phyloP scores from a whole-genome alignment of 2,797 vertebrate species.

The Melanogrammus aeglefinus region DNA sequence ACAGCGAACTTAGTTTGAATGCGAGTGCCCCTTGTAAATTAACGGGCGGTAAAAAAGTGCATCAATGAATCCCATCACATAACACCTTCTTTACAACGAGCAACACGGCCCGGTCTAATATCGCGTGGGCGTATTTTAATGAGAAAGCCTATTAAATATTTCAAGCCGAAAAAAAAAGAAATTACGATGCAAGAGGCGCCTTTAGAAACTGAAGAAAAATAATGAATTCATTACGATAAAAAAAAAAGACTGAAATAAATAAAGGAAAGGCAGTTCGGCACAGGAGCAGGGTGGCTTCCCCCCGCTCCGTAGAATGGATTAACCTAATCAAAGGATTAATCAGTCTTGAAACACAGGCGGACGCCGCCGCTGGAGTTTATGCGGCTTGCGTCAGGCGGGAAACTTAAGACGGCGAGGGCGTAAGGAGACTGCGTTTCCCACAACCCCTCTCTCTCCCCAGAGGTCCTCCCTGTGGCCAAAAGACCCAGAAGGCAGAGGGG shows the following conservation, averaged over 20 bases:
- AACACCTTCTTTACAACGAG: not conserved
- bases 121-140: conserved; percentile 17
- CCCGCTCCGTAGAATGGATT: conserved; percentile 60
- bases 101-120: not conserved
- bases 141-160: conserved; percentile 29
- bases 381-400: conserved; percentile 41
- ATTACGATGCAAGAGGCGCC: not conserved
- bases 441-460: conserved; percentile 54
- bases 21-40: not conserved
- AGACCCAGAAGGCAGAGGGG: conserved; percentile 37
- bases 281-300: conserved; percentile 43
- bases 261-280: conserved; percentile 17
- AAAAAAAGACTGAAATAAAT: conserved; percentile 9
- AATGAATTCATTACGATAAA: conserved; percentile 1
- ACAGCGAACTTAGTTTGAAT: not conserved
- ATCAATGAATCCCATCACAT: not conserved
- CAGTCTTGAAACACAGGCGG: conserved; percentile 68
- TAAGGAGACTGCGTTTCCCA: conserved; percentile 58
- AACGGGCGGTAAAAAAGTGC: not conserved
- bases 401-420: conserved; percentile 52
- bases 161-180: not conserved
- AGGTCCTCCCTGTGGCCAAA: conserved; percentile 37
- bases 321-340: conserved; percentile 75
- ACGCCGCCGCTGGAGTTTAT: conserved; percentile 62
- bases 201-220: not conserved